A percentile compares a stretch with the other conserved stretches of the same genome.
Conservation (phyloP, 2,113 vertebrate genomes). For the Regulus satrapa region DNA sequence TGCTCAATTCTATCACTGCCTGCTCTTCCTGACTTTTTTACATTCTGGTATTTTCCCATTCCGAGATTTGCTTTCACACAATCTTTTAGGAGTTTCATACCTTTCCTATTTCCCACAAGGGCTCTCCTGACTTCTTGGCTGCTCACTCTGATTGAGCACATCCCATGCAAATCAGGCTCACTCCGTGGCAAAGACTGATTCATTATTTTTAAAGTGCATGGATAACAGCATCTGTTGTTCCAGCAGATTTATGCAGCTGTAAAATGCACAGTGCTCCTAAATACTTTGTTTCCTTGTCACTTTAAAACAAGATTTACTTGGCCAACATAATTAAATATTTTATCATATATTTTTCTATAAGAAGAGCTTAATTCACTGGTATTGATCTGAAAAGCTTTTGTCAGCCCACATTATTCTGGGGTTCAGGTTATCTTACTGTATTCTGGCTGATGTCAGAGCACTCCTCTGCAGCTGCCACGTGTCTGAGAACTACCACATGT, state of each 20-base stretch:
- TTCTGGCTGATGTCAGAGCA: neutral
- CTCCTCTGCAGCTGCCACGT: neutral
- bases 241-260: constrained; percentile 33
- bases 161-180: neutral
- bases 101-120: no score
- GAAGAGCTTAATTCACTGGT: neutral
- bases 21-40: no score
- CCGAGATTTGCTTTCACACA: no score
- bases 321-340: constrained; percentile 35
- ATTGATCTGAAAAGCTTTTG: constrained; percentile 31
- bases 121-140: neutral
- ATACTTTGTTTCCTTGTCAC: constrained; percentile 36
- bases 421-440: neutral
- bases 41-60: no score
- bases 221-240: constrained; percentile 39
- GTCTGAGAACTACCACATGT: neutral
- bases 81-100: no score
- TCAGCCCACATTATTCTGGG: neutral
- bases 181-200: neutral
- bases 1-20: no score
- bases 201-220: constrained; percentile 45
- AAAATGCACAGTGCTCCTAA: constrained; percentile 31
- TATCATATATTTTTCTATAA: constrained; percentile 43
- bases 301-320: constrained; percentile 56
- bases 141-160: neutral